phyloP scores from a whole-genome alignment of 2,113 vertebrate genomes.

The Alligator mississippiensis region DNA sequence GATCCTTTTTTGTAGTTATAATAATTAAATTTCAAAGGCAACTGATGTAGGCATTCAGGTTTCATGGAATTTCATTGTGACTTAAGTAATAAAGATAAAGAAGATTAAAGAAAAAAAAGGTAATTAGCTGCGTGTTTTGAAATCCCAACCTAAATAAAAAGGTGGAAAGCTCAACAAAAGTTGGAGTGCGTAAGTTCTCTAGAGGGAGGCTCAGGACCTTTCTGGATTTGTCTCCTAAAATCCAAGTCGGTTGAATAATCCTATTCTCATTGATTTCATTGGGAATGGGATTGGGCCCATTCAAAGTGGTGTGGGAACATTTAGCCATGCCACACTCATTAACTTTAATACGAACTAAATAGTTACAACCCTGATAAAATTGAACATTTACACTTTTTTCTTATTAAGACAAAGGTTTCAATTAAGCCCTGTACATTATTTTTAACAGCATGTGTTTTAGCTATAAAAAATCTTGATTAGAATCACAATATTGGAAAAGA shows the following conservation, averaged over 20 bases:
- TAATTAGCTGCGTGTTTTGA: background rate
- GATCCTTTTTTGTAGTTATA: background rate
- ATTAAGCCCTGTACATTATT: background rate
- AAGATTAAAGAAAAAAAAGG: background rate
- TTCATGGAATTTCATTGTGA: background rate
- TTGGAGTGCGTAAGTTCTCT: background rate
- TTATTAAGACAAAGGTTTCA: background rate
- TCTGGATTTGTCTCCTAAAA: rapidly evolving
- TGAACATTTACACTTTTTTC: background rate
- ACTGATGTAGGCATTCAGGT: background rate
- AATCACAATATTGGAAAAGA: rapidly evolving
- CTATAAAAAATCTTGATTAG: background rate
- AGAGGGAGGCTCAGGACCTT: background rate
- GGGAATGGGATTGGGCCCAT: background rate
- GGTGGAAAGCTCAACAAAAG: background rate
- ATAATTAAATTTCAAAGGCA: background rate
- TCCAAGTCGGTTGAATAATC: background rate
- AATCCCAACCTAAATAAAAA: background rate
- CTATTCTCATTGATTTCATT: background rate
- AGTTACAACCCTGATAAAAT: background rate
- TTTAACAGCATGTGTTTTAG: background rate
- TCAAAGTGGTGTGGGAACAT: background rate
- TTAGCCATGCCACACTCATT: background rate
- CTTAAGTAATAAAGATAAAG: background rate
- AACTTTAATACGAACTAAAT: background rate